A percentile compares a stretch with the other conserved stretches of the same genome.
These are phyloP conservation scores for Champsocephalus gunnari DNA, from an alignment of 2,797 vertebrate species.

Conservation along the genomic window DNA sequence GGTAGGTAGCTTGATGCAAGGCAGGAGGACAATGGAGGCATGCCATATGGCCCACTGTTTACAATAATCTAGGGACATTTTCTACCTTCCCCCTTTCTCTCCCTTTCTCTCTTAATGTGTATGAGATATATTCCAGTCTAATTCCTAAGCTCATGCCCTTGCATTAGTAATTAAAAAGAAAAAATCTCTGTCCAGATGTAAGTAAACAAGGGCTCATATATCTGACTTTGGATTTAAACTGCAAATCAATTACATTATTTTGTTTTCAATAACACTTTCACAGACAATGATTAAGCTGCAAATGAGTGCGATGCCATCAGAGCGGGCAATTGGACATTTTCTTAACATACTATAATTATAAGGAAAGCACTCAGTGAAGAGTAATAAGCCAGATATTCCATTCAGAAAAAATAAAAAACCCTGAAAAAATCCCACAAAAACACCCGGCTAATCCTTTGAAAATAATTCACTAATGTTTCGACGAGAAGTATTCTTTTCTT, in stretches of 20 bases:
- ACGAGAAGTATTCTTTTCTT: conserved; percentile 81
- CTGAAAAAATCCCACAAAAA: conserved; percentile 64
- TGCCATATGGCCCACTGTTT: conserved; percentile 85
- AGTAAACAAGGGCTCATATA: conserved; percentile 79
- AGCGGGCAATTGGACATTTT: conserved; percentile 66
- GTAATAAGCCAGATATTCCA: conserved; percentile 79
- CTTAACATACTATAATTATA: conserved; percentile 79
- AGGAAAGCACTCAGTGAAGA: conserved; percentile 77
- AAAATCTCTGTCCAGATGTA: conserved; percentile 82
- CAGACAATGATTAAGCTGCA: conserved; percentile 74
- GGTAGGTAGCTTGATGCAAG: conserved; percentile 79
- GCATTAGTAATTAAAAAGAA: conserved; percentile 89
- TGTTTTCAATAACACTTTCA: conserved; percentile 76
- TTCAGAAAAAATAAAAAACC: conserved; percentile 68
- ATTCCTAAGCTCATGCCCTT: conserved; percentile 85
- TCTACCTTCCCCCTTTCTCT: conserved; percentile 65
- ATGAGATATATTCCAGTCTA: conserved; percentile 83
- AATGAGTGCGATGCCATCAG: conserved; percentile 60
- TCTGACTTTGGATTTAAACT: conserved; percentile 84
- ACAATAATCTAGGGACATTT: conserved; percentile 85
- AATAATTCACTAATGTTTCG: conserved; percentile 84
- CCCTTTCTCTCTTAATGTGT: conserved; percentile 78
- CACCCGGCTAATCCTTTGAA: conserved; percentile 74
- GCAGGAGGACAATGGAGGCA: conserved; percentile 80
- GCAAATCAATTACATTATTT: conserved; percentile 85